Evolutionary conservation across 2,888 invertebrate genomes (phyloP).

Genomic region (Latheticus oryzae): DNA sequence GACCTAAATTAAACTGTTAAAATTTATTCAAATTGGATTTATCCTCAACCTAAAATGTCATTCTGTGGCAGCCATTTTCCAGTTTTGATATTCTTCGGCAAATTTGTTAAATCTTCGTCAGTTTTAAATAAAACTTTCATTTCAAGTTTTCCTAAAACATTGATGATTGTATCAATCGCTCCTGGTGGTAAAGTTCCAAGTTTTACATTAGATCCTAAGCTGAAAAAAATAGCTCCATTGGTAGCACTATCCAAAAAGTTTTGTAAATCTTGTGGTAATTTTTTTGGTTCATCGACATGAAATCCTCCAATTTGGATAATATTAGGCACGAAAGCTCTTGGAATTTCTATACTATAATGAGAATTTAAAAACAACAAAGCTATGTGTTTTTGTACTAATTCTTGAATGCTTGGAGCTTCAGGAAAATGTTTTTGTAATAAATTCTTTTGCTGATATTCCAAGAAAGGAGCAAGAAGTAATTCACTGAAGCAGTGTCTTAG

Average conservation of each 20-base stretch:
- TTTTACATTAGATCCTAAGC: constrained; percentile 45
- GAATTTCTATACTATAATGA: constrained; percentile 53
- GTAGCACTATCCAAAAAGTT: constrained; percentile 47
- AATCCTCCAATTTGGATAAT: constrained; percentile 57
- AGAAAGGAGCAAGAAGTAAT: constrained; percentile 26
- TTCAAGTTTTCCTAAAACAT: constrained; percentile 70
- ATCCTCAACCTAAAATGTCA: constrained; percentile 48
- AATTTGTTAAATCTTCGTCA: constrained; percentile 67
- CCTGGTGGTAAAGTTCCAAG: constrained; percentile 45
- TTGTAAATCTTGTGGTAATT: constrained; percentile 41
- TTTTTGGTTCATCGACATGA: constrained; percentile 48
- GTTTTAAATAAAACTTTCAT: constrained; percentile 74
- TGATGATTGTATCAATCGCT: constrained; percentile 68
- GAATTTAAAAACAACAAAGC: constrained; percentile 55
- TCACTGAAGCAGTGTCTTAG: not conserved
- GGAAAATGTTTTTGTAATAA: constrained; percentile 51
- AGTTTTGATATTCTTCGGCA: constrained; percentile 69
- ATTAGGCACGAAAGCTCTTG: constrained; percentile 55
- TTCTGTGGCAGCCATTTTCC: constrained; percentile 76
- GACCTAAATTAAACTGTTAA: constrained; percentile 60
- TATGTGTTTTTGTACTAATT: constrained; percentile 47
- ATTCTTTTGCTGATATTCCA: constrained; percentile 34
- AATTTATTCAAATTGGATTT: not conserved
- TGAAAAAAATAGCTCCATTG: constrained; percentile 53
- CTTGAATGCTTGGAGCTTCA: constrained; percentile 49